Evolutionary conservation across 2,888 invertebrate genomes (phyloP), one percentile per base, ranked within the genome.

Genomic region (Ophion ellenae): DNA sequence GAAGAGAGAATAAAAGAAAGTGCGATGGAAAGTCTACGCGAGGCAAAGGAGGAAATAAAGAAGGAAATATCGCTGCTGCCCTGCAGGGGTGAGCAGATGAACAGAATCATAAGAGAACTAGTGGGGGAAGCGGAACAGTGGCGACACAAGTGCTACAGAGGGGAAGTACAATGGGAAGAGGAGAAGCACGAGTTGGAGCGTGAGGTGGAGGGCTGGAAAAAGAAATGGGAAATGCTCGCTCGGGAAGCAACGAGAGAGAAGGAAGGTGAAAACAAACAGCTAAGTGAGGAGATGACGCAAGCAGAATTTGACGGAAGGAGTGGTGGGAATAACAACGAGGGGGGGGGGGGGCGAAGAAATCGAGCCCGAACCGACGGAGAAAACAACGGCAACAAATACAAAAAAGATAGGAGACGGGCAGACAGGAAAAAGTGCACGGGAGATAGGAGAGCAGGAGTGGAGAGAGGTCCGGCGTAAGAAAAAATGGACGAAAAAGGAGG

Each of bases 11-110:
- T 78, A 17, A 69, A 61, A 14, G n/a, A 28, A 14, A 40, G 28
- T 2, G 28, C 64, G 24, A 17, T 47, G 10, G 32, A 75, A 32
- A 47, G 47, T 28, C 14, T 75, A 47, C 7, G 32, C 9, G 64
- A 75, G 3, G 32, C 45, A 17, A 69, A 45, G 24, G 69, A 57
- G 28, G 67, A 69, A 6, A 40, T 78, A 24, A 78, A 40, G 40
- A 28, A 1, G 10, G 75, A 69, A 45, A 78, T 69, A 20, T 1
- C 67, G 14, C 78, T 63, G 5, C 24, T 78, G 7, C 78, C 78
- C 2, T 78, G 70, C 14, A 61, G 78, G n/a, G 70, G 78, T 14
- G 78, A 78, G 17, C 28, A 63, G 6, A 78, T 78, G 78, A 70
- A 70, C n/a, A 45, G 70, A 20, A 70, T 78, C 2, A 63, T 78